Percentiles rank a stretch among this genome's conserved stretches.
phyloP scores from a whole-genome alignment of 1,140 invertebrate species.

The Scaptomyza pallida region DNA sequence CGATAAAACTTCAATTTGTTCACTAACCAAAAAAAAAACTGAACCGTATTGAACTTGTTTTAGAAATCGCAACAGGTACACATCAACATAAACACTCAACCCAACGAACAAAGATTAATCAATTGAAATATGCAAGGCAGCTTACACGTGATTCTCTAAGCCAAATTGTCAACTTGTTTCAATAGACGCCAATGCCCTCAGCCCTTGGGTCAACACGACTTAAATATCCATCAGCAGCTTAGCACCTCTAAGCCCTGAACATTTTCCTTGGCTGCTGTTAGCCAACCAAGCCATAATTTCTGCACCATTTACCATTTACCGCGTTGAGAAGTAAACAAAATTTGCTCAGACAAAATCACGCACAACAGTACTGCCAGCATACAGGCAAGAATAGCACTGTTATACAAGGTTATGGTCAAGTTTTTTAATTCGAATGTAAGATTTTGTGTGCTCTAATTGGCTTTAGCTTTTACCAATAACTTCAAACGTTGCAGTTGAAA shows the following conservation, averaged over 20 bases:
- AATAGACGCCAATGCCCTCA: slow-evolving; percentile 32
- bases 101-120: slow-evolving; percentile 23
- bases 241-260: slow-evolving; percentile 54
- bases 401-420: too few species aligned
- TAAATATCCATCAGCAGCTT: slow-evolving; percentile 66
- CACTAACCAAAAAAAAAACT: not conserved
- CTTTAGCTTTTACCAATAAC: too few species aligned
- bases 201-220: not conserved
- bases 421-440: too few species aligned
- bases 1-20: too few species aligned
- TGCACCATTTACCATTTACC: slow-evolving; percentile 63
- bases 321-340: slow-evolving; percentile 76
- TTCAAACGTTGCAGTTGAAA: too few species aligned
- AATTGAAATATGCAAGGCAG: slow-evolving; percentile 40
- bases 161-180: slow-evolving; percentile 36
- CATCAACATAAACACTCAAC: not conserved
- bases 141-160: slow-evolving; percentile 9
- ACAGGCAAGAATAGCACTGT: slow-evolving; percentile 56
- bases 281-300: slow-evolving; percentile 51
- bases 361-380: slow-evolving; percentile 58
- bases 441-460: too few species aligned
- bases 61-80: slow-evolving; percentile 2
- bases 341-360: slow-evolving; percentile 75
- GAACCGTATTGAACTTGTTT: not conserved
- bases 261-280: not conserved